Percentiles rank a stretch among this genome's conserved stretches.
phyloP scores from a whole-genome alignment of 2,113 vertebrate species.

The Leptobrachium ailaonicum region DNA sequence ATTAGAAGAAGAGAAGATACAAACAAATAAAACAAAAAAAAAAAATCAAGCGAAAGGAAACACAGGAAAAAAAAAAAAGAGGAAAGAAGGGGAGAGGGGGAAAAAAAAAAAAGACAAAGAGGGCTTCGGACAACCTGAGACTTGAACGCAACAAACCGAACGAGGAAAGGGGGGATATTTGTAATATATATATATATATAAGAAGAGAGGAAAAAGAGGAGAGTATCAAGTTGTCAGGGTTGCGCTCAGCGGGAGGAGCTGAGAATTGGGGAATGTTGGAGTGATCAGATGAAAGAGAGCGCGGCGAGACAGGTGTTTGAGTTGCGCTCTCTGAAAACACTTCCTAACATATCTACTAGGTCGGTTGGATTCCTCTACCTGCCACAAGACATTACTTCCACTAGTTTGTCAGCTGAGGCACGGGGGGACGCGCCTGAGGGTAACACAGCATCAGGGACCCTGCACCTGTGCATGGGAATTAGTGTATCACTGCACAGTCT shows the following conservation, averaged over 20 bases:
- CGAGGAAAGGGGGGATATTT: too few species aligned
- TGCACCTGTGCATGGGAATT: conserved; percentile 82
- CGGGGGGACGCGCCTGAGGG: conserved; percentile 61
- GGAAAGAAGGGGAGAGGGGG: too few species aligned
- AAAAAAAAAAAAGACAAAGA: too few species aligned
- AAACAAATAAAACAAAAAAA: too few species aligned
- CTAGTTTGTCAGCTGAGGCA: conserved; percentile 67
- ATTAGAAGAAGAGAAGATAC: too few species aligned
- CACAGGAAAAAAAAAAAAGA: too few species aligned
- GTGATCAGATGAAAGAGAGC: conserved; percentile 1
- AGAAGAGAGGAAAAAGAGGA: too few species aligned
- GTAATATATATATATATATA: too few species aligned
- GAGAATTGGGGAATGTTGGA: neutral
- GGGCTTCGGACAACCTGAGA: too few species aligned
- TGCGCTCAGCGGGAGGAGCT: too few species aligned
- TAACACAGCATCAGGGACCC: conserved; percentile 57
- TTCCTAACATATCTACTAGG: conserved; percentile 68
- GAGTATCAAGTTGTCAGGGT: neutral
- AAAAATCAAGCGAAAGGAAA: too few species aligned
- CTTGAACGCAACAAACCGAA: too few species aligned
- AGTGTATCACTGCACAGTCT: conserved; percentile 56
- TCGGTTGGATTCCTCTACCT: conserved; percentile 74
- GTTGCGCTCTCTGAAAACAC: conserved; percentile 58
- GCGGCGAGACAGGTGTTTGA: conserved; percentile 52
- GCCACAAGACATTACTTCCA: conserved; percentile 85